A percentile compares a stretch with the other conserved stretches of the same genome.
phyloP scores from a whole-genome alignment of 2,888 invertebrate species.

The Lagria hirta region DNA sequence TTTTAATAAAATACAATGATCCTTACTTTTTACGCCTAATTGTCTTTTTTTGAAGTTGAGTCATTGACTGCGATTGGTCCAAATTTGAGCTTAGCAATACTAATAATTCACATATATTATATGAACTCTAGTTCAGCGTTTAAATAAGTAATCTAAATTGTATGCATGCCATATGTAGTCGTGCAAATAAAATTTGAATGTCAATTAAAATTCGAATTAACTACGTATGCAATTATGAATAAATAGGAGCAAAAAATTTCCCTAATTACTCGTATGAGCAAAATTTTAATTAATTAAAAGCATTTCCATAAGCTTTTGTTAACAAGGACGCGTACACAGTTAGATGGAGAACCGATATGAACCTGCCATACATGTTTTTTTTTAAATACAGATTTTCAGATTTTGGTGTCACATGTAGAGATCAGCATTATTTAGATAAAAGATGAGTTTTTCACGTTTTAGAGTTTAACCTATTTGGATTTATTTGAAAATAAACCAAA shows the following conservation, averaged over 20 bases:
- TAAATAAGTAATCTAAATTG: slow-evolving; percentile 13
- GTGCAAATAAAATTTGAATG: slow-evolving; percentile 20
- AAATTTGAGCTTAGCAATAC: neutral
- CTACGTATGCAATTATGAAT: slow-evolving; percentile 24
- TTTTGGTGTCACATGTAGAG: too few species aligned
- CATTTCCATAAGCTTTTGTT: slow-evolving; percentile 20
- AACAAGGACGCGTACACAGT: slow-evolving; percentile 14
- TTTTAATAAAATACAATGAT: too few species aligned
- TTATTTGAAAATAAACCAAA: too few species aligned
- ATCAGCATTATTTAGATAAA: too few species aligned
- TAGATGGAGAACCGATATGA: slow-evolving; percentile 20
- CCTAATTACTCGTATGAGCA: slow-evolving; percentile 21
- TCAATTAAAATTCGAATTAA: slow-evolving; percentile 22
- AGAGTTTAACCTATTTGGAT: too few species aligned
- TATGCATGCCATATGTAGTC: slow-evolving; percentile 16
- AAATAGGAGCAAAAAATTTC: slow-evolving; percentile 18
- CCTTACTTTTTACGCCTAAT: too few species aligned
- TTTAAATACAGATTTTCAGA: too few species aligned
- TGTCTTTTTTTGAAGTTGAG: too few species aligned
- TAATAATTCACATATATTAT: slow-evolving; percentile 11
- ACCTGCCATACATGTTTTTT: slow-evolving; percentile 12
- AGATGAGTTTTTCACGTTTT: too few species aligned
- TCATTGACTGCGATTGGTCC: too few species aligned
- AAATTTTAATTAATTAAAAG: slow-evolving; percentile 26
- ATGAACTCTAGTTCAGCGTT: slow-evolving; percentile 6